phyloP scores from a whole-genome alignment of 2,797 vertebrate species.

The Valencia hispanica region DNA sequence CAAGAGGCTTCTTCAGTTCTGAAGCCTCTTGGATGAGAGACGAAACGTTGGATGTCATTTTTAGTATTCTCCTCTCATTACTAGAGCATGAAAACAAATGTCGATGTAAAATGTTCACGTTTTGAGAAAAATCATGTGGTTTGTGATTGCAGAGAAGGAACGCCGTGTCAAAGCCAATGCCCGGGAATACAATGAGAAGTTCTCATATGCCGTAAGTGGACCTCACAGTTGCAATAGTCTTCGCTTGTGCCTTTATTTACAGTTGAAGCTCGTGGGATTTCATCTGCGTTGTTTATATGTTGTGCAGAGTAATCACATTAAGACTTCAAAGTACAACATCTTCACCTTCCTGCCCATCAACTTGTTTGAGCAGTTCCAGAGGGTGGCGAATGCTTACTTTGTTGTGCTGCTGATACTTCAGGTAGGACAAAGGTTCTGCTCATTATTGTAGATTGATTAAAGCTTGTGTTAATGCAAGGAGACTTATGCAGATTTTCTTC shows the following conservation, averaged over 20 bases:
- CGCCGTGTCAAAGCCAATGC: conserved; percentile 87
- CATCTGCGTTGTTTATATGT: background rate
- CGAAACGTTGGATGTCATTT: too few species aligned
- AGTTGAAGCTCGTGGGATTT: background rate
- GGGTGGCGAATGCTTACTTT: conserved; percentile 87
- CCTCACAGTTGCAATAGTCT: background rate
- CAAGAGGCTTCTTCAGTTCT: too few species aligned
- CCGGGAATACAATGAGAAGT: conserved; percentile 85
- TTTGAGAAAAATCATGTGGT: background rate
- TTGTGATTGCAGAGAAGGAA: conserved; percentile 82
- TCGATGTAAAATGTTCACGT: background rate
- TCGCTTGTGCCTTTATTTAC: background rate
- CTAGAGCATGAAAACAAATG: background rate
- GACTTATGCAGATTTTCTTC: conserved; percentile 11
- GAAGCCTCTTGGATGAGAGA: too few species aligned
- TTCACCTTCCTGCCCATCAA: conserved; percentile 90
- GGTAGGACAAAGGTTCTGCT: conserved; percentile 54
- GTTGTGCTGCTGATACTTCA: conserved; percentile 83
- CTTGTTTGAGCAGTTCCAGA: conserved; percentile 91
- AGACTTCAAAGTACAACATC: conserved; percentile 88
- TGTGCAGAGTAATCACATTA: conserved; percentile 87
- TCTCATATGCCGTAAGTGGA: conserved; percentile 85
- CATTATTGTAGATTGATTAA: background rate
- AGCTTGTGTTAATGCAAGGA: background rate
- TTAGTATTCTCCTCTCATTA: background rate